phyloP scores from a whole-genome alignment of 2,113 vertebrate genomes.

The Pogonocichla stellata region DNA sequence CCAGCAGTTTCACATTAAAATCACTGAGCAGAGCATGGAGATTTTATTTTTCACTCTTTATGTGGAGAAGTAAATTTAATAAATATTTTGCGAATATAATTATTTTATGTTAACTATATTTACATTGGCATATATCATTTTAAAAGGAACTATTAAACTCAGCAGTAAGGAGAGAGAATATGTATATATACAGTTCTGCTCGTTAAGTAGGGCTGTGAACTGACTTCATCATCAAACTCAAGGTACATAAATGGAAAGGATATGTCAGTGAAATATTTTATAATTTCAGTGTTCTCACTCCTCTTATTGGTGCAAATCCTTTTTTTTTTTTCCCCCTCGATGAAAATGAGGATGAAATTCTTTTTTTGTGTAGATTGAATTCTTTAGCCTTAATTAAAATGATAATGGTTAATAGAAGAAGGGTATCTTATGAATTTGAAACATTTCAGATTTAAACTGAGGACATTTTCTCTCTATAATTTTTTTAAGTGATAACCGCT shows the following conservation, averaged over 20 bases:
- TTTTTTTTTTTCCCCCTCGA: fast-evolving
- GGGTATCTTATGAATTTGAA: not conserved
- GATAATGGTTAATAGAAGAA: not conserved
- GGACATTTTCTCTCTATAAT: fast-evolving
- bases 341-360: not conserved
- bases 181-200: not conserved
- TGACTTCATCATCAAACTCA: not conserved
- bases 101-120: slow-evolving; percentile 29
- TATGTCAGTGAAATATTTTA: not conserved
- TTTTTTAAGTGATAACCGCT: not conserved
- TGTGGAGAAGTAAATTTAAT: not conserved
- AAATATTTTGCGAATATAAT: slow-evolving; percentile 20
- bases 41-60: not conserved
- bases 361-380: not conserved
- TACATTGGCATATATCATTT: not conserved
- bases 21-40: not conserved
- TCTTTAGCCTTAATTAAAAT: not conserved
- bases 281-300: not conserved
- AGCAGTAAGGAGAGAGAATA: not conserved
- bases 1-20: slow-evolving; percentile 7
- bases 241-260: not conserved
- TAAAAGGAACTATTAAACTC: not conserved
- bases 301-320: not conserved
- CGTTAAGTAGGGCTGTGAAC: not conserved
- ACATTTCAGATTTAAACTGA: not conserved